Percentiles rank a stretch among this genome's conserved stretches.
Evolutionary conservation across 2,113 vertebrate species (phyloP).

Genomic region (Laticauda colubrina): DNA sequence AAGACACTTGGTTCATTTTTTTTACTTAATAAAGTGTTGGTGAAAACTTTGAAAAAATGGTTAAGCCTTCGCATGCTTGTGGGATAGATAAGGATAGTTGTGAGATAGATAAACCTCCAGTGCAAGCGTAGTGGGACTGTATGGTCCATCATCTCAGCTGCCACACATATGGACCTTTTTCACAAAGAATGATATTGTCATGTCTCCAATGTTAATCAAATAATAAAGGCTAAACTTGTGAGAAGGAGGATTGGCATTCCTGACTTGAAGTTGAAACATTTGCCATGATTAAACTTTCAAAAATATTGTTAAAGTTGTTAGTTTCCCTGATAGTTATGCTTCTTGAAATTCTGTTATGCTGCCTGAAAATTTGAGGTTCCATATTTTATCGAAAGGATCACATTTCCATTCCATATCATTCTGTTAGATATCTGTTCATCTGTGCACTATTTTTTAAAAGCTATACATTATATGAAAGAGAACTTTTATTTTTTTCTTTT

Average conservation of each 20-base stretch:
- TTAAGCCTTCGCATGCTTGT: no score
- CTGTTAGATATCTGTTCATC: conserved; percentile 18
- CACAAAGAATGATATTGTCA: neutral
- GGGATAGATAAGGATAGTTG: no score
- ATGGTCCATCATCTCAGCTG: no score
- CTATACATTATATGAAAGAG: neutral
- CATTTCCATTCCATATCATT: neutral
- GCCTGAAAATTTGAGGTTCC: no score
- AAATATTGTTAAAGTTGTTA: neutral
- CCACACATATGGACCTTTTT: no score
- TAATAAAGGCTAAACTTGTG: neutral
- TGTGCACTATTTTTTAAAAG: neutral
- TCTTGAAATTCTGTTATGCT: no score
- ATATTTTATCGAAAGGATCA: neutral
- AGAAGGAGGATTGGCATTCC: neutral
- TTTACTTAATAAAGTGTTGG: no score
- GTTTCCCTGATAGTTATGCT: neutral
- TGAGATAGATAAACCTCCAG: no score
- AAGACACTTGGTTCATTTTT: no score
- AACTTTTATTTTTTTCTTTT: neutral
- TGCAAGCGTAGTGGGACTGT: no score
- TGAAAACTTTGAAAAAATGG: no score
- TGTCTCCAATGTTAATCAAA: neutral
- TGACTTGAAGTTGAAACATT: neutral
- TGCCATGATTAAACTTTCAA: neutral